Evolutionary conservation across 2,888 invertebrate genomes (phyloP), one percentile per base, ranked within the genome.

Genomic region (Folsomia manolachei): DNA sequence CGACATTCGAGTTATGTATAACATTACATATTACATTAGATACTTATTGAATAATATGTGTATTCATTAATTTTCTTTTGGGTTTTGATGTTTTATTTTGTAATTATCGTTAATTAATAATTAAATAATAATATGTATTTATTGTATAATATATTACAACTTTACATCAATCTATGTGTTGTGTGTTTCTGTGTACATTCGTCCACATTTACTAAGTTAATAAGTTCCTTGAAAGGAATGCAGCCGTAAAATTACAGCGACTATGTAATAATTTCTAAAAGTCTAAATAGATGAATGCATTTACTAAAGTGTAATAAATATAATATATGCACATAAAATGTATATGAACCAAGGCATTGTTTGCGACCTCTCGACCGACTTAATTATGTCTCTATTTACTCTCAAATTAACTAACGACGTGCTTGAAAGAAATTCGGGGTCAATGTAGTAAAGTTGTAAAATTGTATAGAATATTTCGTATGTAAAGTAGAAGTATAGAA

Each of bases 381-480:
- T n/a, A n/a, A n/a, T n/a, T n/a, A n/a, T n/a, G n/a, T n/a, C n/a
- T n/a, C n/a, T n/a, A n/a, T n/a, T n/a, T n/a, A n/a, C n/a, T n/a
- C n/a, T n/a, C n/a, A n/a, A 39, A 39, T 39, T 39, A 39, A 39
- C 39, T 39, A 39, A 39, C 39, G 39, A 27, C 18, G 64, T 18
- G 27, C 27, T 27, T 64, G 64, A 64, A 64, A 64, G 64, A 64
- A 64, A 64, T 64, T 21, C 64, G 64, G 64, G 64, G 27, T 64
- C 27, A 64, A 39, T 4, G 4, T 39, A 39, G 27, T 25, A 64
- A 64, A 64, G 64, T 64, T 9, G 39, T 39, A 64, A 18, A 19
- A 62, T n/a, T n/a, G n/a, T n/a, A n/a, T n/a, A n/a, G n/a, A n/a
- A n/a, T n/a, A n/a, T n/a, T n/a, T n/a, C n/a, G n/a, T n/a, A n/a